Conservation (phyloP, 2,113 vertebrate species). For the Isichthys henryi region DNA sequence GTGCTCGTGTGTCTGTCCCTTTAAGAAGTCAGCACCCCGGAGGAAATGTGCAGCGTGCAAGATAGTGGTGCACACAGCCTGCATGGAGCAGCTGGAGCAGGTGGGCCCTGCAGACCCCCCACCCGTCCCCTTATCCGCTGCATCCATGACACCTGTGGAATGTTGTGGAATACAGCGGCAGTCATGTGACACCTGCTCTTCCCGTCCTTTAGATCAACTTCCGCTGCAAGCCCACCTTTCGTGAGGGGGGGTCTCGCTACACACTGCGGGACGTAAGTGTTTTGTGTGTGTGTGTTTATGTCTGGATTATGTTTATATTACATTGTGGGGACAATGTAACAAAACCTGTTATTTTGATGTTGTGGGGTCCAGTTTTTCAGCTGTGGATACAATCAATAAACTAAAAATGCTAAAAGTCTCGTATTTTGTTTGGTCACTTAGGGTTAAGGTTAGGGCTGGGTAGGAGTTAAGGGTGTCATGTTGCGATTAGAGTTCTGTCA, state of each 20-base stretch:
- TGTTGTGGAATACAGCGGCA: background rate
- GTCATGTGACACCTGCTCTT: conserved; percentile 3
- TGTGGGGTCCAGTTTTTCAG: no score
- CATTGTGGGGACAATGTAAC: no score
- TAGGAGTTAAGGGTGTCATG: no score
- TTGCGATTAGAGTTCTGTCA: background rate
- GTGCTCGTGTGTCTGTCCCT: conserved; percentile 38
- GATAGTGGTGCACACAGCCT: conserved; percentile 87
- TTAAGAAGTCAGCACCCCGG: conserved; percentile 89
- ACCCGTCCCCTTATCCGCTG: background rate
- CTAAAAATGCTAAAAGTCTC: no score
- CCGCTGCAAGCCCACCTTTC: conserved; percentile 94
- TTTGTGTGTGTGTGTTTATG: background rate
- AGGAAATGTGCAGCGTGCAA: conserved; percentile 94
- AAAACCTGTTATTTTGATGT: no score
- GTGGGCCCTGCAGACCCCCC: conserved; percentile 44
- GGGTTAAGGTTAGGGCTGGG: no score
- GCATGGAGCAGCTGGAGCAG: conserved; percentile 93
- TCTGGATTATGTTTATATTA: no score
- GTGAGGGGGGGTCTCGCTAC: conserved; percentile 83
- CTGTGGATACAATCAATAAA: no score
- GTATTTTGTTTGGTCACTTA: no score
- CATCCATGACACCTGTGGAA: background rate
- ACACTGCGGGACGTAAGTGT: conserved; percentile 80
- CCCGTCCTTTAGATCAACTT: conserved; percentile 80